Percentiles rank a stretch among this genome's conserved stretches.
Conservation (phyloP, 2,888 invertebrate species). For the Noctuana brunneofusca region DNA sequence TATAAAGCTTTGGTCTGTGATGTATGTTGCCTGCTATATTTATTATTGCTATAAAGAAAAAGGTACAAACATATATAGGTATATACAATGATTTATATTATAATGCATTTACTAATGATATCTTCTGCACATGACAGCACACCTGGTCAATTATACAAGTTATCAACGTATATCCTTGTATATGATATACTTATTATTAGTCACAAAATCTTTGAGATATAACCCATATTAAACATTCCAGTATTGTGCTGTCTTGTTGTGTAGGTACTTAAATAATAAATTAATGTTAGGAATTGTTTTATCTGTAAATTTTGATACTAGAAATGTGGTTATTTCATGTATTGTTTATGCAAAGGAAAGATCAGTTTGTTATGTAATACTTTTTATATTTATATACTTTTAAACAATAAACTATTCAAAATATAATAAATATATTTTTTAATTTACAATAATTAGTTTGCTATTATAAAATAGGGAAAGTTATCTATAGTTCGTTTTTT, state of each 20-base stretch:
- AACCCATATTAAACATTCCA: conserved; percentile 69
- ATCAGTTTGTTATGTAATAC: conserved; percentile 48
- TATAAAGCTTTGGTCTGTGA: not conserved
- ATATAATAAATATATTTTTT: conserved; percentile 38
- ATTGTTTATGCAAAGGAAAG: conserved; percentile 41
- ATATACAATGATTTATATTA: conserved; percentile 39
- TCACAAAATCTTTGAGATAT: conserved; percentile 47
- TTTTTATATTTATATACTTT: conserved; percentile 66
- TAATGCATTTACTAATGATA: conserved; percentile 71
- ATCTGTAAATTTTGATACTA: conserved; percentile 75
- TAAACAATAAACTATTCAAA: conserved; percentile 64
- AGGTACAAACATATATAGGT: conserved; percentile 17
- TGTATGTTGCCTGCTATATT: conserved; percentile 8
- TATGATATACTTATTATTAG: conserved; percentile 42
- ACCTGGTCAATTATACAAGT: conserved; percentile 44
- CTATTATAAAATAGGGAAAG: conserved; percentile 17
- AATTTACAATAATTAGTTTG: conserved; percentile 26
- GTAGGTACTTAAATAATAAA: conserved; percentile 66
- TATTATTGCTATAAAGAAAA: not conserved
- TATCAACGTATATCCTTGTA: too few species aligned
- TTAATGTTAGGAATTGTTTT: conserved; percentile 44
- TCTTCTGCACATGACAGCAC: conserved; percentile 65
- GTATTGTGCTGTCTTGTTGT: conserved; percentile 75
- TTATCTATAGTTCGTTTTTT: too few species aligned
- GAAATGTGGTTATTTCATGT: conserved; percentile 65